Percentiles rank a stretch among this genome's conserved stretches.
phyloP scores from a whole-genome alignment of 2,113 vertebrate species.

The Osmerus eperlanus region DNA sequence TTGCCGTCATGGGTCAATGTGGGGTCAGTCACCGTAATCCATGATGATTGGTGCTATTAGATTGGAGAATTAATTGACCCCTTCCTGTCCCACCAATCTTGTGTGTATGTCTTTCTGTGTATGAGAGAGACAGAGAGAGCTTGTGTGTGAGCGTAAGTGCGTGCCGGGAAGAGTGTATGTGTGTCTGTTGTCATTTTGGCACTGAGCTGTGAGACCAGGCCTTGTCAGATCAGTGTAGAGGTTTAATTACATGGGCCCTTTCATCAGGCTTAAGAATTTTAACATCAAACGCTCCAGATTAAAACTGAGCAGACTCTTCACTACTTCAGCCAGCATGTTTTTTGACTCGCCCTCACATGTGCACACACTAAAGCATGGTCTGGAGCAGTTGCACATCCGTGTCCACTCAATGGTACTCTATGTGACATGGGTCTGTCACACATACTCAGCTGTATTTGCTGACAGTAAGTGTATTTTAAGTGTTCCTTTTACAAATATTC shows the following conservation, averaged over 20 bases:
- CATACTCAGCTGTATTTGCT: too few species aligned
- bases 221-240: conserved; percentile 17
- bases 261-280: conserved; percentile 31
- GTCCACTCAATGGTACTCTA: too few species aligned
- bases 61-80: not conserved
- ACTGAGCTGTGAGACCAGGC: not conserved
- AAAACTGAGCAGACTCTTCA: conserved; percentile 8
- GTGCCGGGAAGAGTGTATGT: not conserved
- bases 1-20: not conserved
- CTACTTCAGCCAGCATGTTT: conserved; percentile 17
- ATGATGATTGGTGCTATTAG: not conserved
- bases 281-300: conserved; percentile 31
- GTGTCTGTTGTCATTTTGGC: not conserved
- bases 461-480: too few species aligned
- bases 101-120: conserved; percentile 3
- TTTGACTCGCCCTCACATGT: not conserved
- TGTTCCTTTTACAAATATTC: too few species aligned
- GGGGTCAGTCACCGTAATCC: not conserved
- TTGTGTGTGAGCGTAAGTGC: not conserved
- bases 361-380: not conserved
- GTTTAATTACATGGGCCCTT: conserved; percentile 28
- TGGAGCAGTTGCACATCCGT: too few species aligned
- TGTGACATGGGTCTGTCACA: too few species aligned
- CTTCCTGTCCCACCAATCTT: not conserved
- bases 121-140: not conserved